Conservation (phyloP, 1,140 invertebrate genomes). For the Neelides sp. region DNA sequence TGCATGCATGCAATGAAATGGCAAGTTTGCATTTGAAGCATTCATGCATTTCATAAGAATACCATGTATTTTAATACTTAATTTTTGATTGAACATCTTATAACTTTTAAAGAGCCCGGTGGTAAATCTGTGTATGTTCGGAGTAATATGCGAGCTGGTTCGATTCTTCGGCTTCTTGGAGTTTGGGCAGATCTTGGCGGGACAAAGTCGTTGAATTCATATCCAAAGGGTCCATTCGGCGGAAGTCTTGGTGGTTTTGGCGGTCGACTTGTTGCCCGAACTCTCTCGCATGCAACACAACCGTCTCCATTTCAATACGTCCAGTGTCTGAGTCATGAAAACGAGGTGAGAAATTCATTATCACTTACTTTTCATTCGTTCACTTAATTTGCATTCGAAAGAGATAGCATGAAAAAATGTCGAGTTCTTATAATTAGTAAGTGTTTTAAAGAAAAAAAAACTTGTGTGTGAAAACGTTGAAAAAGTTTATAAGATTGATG, state of each 20-base stretch:
- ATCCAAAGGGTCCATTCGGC: slow-evolving; percentile 15
- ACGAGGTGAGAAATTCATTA: slow-evolving; percentile 35
- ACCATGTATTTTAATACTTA: slow-evolving; percentile 21
- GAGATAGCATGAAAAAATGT: no score
- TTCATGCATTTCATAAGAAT: slow-evolving; percentile 8
- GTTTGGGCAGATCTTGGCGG: slow-evolving; percentile 34
- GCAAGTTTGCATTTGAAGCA: background rate
- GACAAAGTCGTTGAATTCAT: slow-evolving; percentile 22
- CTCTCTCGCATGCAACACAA: slow-evolving; percentile 15
- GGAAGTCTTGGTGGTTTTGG: slow-evolving; percentile 27
- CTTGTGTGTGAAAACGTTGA: no score
- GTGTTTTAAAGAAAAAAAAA: no score
- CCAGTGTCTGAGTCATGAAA: slow-evolving; percentile 35
- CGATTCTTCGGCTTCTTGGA: slow-evolving; percentile 35
- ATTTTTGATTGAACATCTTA: slow-evolving; percentile 3
- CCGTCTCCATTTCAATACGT: slow-evolving; percentile 33
- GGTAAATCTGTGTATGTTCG: slow-evolving; percentile 31
- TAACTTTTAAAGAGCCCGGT: slow-evolving; percentile 24
- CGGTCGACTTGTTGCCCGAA: slow-evolving; percentile 25
- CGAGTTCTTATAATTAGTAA: no score
- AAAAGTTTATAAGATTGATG: no score
- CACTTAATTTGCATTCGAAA: no score
- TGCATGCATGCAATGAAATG: slow-evolving; percentile 3
- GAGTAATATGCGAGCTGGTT: slow-evolving; percentile 32
- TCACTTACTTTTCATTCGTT: no score